Base-by-base conservation (phyloP, 2,113 vertebrate genomes). In the Nothobranchius kuhntae region DNA sequence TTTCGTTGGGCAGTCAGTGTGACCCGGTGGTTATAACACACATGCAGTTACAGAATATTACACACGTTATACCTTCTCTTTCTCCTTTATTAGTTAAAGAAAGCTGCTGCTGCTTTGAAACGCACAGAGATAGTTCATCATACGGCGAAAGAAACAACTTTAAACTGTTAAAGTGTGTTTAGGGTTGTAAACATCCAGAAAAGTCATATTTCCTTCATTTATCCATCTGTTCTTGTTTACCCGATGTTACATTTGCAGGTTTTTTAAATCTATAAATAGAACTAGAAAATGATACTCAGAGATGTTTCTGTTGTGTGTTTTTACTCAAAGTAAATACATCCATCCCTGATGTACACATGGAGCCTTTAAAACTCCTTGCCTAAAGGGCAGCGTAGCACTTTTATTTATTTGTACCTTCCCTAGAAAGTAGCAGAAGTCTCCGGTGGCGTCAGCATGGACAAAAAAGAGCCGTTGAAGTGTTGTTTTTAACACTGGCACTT, bases 301-400 rank as follows among this genome's bases (percentile, higher is more conserved):
- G 74, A 67, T 3, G 69, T 30, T 59, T 84, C 30, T 58, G 9
- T 64, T 67, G n/a, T 44, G 10, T 57, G 53, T 73, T 81, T 75
- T 64, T 66, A 73, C 69, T 77, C 17, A 59, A 68, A 71, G 53
- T 77, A 60, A 75, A 65, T 36, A 55, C 65, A 68, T 47, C 64
- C 48, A 30, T 24, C 61, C 40, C 36, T 46, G 9, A 58, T 45
- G 61, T 66, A 74, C 66, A 78, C 68, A 21, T 66, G 53, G 73
- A 79, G 79, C 85, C 82, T 89, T 85, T 83, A 67, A 73, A 79
- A 73, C 46, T 62, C 78, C 77, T 80, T 66, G 79, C 86, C 83
- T 69, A 55, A 70, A 70, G 57, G 74, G 87, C 84, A 81, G 60
- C 7, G 82, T 90, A 90, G 89, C 90, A 91, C 90, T 89, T 90